A percentile compares a stretch with the other conserved stretches of the same genome.
Evolutionary conservation across 2,113 vertebrate species (phyloP).

Genomic region (Arizona elegans): DNA sequence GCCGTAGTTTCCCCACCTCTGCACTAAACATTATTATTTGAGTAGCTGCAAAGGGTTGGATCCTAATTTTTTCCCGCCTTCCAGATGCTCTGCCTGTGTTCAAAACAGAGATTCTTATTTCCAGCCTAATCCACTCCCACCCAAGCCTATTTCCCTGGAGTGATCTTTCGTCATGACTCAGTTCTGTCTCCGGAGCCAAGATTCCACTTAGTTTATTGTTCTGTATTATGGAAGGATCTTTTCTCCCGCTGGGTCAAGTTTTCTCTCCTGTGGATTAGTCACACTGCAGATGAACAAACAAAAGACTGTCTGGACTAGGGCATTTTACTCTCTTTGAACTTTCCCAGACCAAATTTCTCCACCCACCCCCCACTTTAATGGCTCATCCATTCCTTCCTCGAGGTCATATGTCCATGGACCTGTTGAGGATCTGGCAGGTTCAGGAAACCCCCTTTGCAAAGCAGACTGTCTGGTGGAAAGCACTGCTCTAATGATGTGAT

Average conservation of each 20-base stretch:
- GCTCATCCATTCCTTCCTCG: not conserved
- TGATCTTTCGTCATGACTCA: conserved; percentile 8
- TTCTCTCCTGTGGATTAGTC: not conserved
- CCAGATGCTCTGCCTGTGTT: too few relatives aligned
- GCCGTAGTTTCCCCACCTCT: not conserved
- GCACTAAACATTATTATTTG: not conserved
- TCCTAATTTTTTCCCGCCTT: not conserved
- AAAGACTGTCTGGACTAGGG: not conserved
- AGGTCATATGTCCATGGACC: not conserved
- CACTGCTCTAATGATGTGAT: not conserved
- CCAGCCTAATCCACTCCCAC: not conserved
- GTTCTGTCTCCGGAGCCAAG: conserved; percentile 3
- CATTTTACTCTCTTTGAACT: not conserved
- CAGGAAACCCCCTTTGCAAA: not conserved
- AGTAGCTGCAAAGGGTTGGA: not conserved
- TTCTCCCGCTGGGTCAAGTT: not conserved
- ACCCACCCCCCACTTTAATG: not conserved
- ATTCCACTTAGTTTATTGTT: conserved; percentile 11
- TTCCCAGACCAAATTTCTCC: not conserved
- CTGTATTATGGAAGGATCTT: not conserved
- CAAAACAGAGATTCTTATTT: not conserved
- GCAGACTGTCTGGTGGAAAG: not conserved
- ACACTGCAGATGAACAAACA: not conserved
- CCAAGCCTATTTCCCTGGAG: not conserved
- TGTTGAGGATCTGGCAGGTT: not conserved